Base-by-base conservation (phyloP, 2,888 invertebrate genomes). In the Anagyrus pseudococci region DNA sequence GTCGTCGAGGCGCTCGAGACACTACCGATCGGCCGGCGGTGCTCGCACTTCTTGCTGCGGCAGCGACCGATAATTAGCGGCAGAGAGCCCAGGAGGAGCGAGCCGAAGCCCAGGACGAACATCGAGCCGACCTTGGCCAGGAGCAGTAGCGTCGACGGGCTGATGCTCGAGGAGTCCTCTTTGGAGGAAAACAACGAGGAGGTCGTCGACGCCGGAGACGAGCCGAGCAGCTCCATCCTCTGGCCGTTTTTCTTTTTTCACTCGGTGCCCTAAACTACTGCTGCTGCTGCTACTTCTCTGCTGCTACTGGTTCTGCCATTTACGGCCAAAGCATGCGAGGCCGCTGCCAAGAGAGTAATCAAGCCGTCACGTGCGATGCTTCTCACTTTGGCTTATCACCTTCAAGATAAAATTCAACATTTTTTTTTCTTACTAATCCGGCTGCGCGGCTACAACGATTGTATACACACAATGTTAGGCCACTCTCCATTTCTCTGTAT, bases 61-160 rank as follows among this genome's bases (percentile, higher is more conserved):
- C 72, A 79, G 29, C 73, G 74, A 4, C 77, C 80, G 19, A 86
- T 79, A 63, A 83, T 80, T 25, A 85, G 69, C 1, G 89, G 89
- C 37, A 87, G 72, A 61, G 86, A 80, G 33, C 89, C 89, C 33
- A 87, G 77, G 2, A 84, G 58, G 65, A 88, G 82, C 0, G 88
- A 87, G 10, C 84, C 81, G 4, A 84, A 68, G 6, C 88, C 87
- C 67, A 89, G 80, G 2, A 86, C 83, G 26, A 83, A 67, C 84
- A 89, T 86, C 1, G 88, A 83, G 10, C 85, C 83, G 58, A 87
- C 77, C 79, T 89, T 89, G 2, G 86, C 84, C 46, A 83, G 71
- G 17, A 86, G 73, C 0, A 86, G 71, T 25, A 74, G 68, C 40
- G 72, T 70, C 41, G 72, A 64, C 0, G 62, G 26, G 7, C 44